Percentiles rank a stretch among this genome's conserved stretches.
Conservation (phyloP, 1,140 invertebrate genomes). For the Medauroidea extradentata region DNA sequence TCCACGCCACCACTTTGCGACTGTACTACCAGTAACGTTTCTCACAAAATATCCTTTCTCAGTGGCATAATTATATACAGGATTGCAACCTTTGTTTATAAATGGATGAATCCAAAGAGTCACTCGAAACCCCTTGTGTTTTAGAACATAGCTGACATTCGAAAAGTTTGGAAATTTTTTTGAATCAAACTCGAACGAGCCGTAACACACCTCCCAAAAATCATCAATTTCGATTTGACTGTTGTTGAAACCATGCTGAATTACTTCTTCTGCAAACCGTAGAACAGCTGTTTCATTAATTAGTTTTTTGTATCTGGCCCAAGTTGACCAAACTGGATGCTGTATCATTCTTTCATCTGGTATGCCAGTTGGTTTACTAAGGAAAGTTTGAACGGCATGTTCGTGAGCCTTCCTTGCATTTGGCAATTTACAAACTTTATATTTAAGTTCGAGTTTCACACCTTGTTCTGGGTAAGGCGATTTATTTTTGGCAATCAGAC, state of each 20-base stretch:
- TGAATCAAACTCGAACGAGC: slow-evolving; percentile 55
- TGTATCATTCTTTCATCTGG: slow-evolving; percentile 68
- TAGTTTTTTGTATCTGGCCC: no score
- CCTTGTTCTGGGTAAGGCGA: slow-evolving; percentile 43
- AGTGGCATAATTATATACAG: slow-evolving; percentile 48
- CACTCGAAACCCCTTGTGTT: slow-evolving; percentile 61
- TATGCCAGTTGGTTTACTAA: no score
- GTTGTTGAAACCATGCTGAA: slow-evolving; percentile 60
- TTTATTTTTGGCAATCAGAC: slow-evolving; percentile 52
- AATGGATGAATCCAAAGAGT: slow-evolving; percentile 90
- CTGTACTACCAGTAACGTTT: slow-evolving; percentile 49
- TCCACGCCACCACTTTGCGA: slow-evolving; percentile 82
- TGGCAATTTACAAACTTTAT: not conserved
- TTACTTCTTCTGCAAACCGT: slow-evolving; percentile 68
- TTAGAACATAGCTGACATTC: slow-evolving; percentile 52
- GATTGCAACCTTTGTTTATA: slow-evolving; percentile 66
- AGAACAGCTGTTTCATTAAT: slow-evolving; percentile 63
- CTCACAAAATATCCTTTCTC: slow-evolving; percentile 54
- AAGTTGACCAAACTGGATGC: slow-evolving; percentile 88
- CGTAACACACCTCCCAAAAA: no score
- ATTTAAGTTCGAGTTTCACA: not conserved
- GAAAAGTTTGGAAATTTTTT: slow-evolving; percentile 70
- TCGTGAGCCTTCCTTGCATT: slow-evolving; percentile 52
- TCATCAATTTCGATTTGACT: slow-evolving; percentile 90
- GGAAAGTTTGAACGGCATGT: no score